Conservation (phyloP, 1,140 invertebrate genomes). For the Monochamus saltuarius region DNA sequence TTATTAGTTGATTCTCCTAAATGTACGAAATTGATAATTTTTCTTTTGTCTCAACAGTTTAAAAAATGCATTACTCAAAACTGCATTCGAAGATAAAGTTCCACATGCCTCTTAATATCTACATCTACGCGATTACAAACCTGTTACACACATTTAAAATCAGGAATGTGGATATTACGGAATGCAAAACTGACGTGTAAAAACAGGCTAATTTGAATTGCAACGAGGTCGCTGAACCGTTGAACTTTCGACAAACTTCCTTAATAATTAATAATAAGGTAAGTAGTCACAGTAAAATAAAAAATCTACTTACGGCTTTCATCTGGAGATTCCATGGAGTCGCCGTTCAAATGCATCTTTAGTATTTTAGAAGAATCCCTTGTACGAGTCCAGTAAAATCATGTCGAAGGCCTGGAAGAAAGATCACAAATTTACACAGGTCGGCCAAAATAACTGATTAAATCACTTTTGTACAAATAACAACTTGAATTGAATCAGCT, state of each 20-base stretch:
- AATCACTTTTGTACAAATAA: no score
- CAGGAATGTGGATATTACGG: no score
- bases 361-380: no score
- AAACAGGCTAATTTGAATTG: neutral
- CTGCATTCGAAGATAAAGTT: neutral
- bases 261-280: slow-evolving; percentile 9
- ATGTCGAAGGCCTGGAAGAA: no score
- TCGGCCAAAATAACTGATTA: no score
- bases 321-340: slow-evolving; percentile 42
- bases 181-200: neutral
- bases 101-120: neutral
- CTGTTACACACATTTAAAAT: neutral
- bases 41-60: neutral
- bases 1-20: no score
- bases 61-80: neutral
- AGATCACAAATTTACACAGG: no score
- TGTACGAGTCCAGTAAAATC: no score
- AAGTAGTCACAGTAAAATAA: neutral
- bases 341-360: slow-evolving; percentile 43
- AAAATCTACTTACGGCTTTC: slow-evolving; percentile 42
- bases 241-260: neutral
- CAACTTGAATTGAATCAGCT: no score
- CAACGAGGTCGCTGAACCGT: neutral
- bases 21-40: no score
- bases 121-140: neutral